phyloP scores from a whole-genome alignment of 2,797 vertebrate species.

The Manis crassicaudata region DNA sequence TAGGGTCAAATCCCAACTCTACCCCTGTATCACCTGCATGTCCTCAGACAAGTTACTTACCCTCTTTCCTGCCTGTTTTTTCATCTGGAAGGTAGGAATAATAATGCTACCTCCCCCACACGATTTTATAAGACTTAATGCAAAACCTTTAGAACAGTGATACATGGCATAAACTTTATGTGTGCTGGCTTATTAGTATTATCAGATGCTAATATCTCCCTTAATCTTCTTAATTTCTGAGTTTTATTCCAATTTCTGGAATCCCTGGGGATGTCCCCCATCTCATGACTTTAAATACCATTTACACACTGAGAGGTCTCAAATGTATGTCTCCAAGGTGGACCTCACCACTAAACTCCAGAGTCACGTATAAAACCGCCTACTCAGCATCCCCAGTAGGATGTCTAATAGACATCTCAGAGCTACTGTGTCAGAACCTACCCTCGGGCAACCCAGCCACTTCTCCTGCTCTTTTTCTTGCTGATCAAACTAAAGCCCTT shows the following conservation, averaged over 20 bases:
- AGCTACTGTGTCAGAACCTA: neutral
- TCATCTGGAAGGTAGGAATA: neutral
- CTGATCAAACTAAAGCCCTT: neutral
- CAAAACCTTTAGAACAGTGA: neutral
- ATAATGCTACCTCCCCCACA: neutral
- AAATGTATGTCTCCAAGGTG: neutral
- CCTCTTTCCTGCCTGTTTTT: neutral
- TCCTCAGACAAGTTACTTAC: neutral
- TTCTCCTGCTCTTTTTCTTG: neutral
- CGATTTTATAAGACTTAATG: neutral
- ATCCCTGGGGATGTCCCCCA: neutral
- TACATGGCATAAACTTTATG: neutral
- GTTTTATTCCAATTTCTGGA: conserved; percentile 24
- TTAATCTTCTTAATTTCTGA: neutral
- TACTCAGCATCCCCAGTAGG: too few relatives aligned
- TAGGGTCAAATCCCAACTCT: neutral
- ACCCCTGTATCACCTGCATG: neutral
- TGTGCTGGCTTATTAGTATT: neutral
- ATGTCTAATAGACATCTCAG: neutral
- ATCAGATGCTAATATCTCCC: neutral
- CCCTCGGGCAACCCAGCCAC: neutral
- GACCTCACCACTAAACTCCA: neutral
- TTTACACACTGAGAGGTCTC: neutral
- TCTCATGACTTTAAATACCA: neutral
- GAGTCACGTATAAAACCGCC: neutral